Conservation (phyloP, 2,797 vertebrate genomes). For the Amblyraja radiata region DNA sequence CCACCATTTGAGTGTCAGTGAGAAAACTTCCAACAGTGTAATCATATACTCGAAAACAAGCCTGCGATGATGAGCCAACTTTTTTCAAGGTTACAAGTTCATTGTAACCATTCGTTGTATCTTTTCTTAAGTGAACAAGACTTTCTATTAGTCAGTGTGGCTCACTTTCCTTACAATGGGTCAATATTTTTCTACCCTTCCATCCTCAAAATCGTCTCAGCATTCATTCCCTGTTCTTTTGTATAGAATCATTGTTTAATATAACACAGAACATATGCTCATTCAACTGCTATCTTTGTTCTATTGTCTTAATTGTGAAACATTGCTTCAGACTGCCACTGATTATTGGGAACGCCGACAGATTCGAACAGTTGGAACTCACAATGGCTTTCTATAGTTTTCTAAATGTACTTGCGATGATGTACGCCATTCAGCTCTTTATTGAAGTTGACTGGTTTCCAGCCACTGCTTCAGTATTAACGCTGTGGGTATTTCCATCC, state of each 20-base stretch:
- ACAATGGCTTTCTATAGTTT: not conserved
- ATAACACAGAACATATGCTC: not conserved
- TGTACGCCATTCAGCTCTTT: not conserved
- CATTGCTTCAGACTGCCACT: constrained; percentile 10
- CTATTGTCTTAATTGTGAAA: not conserved
- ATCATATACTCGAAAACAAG: not conserved
- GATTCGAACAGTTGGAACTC: constrained; percentile 21
- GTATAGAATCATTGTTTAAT: not conserved
- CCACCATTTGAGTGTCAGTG: no score
- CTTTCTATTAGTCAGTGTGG: not conserved
- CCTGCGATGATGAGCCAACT: not conserved
- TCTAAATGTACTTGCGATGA: not conserved
- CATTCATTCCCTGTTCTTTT: constrained; percentile 1
- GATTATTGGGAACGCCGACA: constrained; percentile 8
- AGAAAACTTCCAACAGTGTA: not conserved
- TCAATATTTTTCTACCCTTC: not conserved
- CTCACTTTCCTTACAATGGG: not conserved
- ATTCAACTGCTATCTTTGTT: not conserved
- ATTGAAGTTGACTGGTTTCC: constrained; percentile 15
- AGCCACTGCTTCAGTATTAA: constrained; percentile 14
- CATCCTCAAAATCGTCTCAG: not conserved
- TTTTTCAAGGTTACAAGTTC: not conserved
- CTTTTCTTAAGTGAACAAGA: not conserved
- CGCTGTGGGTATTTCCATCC: not conserved
- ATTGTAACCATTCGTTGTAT: not conserved